Percentiles rank a stretch among this genome's conserved stretches.
Evolutionary conservation across 2,888 invertebrate species (phyloP).

Genomic region (Hydrotaea cyrtoneurina): DNA sequence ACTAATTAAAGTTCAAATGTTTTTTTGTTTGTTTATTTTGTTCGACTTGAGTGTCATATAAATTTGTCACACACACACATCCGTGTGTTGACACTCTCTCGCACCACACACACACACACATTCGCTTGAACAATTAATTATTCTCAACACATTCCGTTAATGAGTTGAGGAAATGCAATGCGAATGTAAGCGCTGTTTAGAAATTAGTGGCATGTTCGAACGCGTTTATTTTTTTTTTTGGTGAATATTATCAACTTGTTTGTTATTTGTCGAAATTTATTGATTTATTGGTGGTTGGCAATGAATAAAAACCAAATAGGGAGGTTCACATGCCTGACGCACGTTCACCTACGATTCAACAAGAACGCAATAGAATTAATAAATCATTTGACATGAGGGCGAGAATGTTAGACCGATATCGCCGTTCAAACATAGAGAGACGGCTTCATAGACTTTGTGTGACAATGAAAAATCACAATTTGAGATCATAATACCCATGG

Average conservation of each 20-base stretch:
- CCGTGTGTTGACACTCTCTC: too few relatives aligned
- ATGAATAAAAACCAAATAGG: not conserved
- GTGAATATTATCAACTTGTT: too few relatives aligned
- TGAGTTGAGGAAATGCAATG: constrained; percentile 38
- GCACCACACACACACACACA: not conserved
- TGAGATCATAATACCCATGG: too few relatives aligned
- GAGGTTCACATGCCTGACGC: not conserved
- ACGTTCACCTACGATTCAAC: too few relatives aligned
- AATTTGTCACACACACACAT: not conserved
- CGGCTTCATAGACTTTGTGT: too few relatives aligned
- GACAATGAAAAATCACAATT: too few relatives aligned
- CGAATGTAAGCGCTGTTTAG: constrained; percentile 31
- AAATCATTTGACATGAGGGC: too few relatives aligned
- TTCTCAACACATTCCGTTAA: constrained; percentile 22
- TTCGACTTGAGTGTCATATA: constrained; percentile 15
- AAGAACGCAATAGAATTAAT: too few relatives aligned
- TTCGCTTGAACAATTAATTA: not conserved
- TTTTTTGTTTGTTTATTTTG: constrained; percentile 22
- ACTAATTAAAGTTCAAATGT: constrained; percentile 54
- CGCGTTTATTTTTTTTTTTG: constrained; percentile 2
- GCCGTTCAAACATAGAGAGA: too few relatives aligned
- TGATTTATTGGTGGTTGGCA: constrained; percentile 22
- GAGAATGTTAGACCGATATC: too few relatives aligned
- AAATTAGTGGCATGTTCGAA: not conserved
- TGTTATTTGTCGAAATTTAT: constrained; percentile 17